A percentile compares a stretch with the other conserved stretches of the same genome.
Evolutionary conservation across 2,888 invertebrate genomes (phyloP).

Genomic region (Anoplius nigerrimus): DNA sequence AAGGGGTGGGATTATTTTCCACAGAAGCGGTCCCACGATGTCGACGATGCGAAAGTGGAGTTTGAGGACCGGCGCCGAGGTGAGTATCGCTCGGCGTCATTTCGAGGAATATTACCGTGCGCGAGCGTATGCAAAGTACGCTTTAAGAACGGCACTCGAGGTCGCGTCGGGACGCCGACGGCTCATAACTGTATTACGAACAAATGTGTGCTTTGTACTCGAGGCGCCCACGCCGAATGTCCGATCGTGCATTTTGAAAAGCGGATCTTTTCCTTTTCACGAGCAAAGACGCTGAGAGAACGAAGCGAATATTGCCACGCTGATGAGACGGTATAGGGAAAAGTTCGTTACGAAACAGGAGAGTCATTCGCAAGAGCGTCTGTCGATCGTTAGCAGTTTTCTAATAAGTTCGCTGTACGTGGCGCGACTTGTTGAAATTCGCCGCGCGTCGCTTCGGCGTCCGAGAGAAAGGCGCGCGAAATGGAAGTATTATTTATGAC

Average conservation of each 20-base stretch:
- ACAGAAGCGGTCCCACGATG: slow-evolving; percentile 25
- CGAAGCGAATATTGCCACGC: no score
- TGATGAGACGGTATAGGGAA: not conserved
- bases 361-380: not conserved
- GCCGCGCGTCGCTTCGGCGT: no score
- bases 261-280: no score
- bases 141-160: slow-evolving; percentile 50
- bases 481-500: no score
- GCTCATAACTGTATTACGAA: slow-evolving; percentile 57
- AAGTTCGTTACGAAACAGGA: not conserved
- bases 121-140: slow-evolving; percentile 47
- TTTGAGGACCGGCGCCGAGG: slow-evolving; percentile 34
- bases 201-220: slow-evolving; percentile 52
- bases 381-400: not conserved
- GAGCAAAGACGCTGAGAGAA: no score
- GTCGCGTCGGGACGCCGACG: slow-evolving; percentile 38
- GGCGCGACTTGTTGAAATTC: no score
- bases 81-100: slow-evolving; percentile 40
- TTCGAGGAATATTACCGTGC: slow-evolving; percentile 39
- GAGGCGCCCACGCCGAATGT: slow-evolving; percentile 41
- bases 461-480: no score
- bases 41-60: slow-evolving; percentile 34
- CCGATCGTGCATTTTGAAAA: slow-evolving; percentile 23
- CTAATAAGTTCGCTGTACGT: not conserved
- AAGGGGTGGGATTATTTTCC: slow-evolving; percentile 21